Percentiles rank a stretch among this genome's conserved stretches.
Evolutionary conservation across 1,140 invertebrate genomes (phyloP).

Genomic region (Trachelipus rathkii): DNA sequence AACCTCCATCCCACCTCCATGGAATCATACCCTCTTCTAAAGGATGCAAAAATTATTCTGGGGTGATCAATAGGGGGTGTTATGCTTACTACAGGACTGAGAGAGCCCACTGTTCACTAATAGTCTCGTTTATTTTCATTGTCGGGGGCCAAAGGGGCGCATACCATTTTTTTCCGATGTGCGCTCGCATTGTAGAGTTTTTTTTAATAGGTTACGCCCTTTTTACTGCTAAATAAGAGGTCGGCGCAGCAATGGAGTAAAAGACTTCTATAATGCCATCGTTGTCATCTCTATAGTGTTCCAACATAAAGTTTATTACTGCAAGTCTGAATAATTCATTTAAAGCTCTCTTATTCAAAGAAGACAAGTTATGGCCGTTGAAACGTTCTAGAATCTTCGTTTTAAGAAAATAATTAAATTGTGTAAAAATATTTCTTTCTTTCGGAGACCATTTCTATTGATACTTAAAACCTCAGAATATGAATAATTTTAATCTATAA

Average conservation of each 20-base stretch:
- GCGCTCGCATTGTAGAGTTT: not conserved
- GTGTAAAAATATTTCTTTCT: no score
- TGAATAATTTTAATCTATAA: no score
- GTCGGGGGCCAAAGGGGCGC: not conserved
- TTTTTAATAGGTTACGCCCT: not conserved
- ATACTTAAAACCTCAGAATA: no score
- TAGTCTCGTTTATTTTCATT: slow-evolving; percentile 4
- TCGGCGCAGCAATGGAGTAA: not conserved
- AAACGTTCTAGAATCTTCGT: not conserved
- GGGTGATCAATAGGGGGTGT: slow-evolving; percentile 2
- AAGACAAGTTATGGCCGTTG: not conserved
- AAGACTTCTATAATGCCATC: not conserved
- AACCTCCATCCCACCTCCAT: not conserved
- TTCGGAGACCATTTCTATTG: no score
- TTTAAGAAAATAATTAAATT: not conserved
- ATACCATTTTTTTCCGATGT: not conserved
- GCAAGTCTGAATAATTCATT: not conserved
- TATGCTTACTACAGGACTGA: not conserved
- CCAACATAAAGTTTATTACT: not conserved
- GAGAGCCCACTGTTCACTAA: not conserved
- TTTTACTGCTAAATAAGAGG: not conserved
- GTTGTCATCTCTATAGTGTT: not conserved
- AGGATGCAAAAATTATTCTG: slow-evolving; percentile 3
- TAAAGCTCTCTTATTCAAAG: not conserved
- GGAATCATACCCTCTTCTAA: not conserved